Base-by-base conservation (phyloP, 2,113 vertebrate species). In the Pedetes capensis region DNA sequence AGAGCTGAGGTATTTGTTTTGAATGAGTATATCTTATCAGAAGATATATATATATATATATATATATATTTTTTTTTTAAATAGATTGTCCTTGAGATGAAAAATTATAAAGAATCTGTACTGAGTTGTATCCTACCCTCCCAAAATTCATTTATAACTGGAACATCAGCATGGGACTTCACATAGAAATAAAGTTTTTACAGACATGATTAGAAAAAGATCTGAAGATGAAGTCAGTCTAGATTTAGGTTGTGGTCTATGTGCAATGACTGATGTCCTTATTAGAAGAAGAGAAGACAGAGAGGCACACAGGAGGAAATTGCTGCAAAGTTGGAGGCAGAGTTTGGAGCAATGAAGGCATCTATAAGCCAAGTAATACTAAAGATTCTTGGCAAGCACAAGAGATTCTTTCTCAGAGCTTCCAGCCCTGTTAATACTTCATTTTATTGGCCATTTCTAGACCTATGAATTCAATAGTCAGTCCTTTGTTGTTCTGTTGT, bases 1-100 rank as follows among this genome's bases (percentile, higher is more conserved):
- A 91, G 37, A 39, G n/a, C 3, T 69, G 57, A 57, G 57, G 23
- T 71, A 76, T 78, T 96, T 96, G 69, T 61, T 71, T 92, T 71
- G 8, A 88, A 74, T 68, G 76, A 93, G 8, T 37, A 44, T 49
- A 39, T 0, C 78, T 92, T 88, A 85, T 66, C 61, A 81, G 16
- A 87, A 34, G 5, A 25, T 55, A 34, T 3, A 71, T n/a, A n/a
- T n/a, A n/a, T n/a, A n/a, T n/a, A n/a, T n/a, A n/a, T n/a, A n/a
- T n/a, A n/a, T n/a, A n/a, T n/a, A n/a, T n/a, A n/a, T n/a, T n/a
- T n/a, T n/a, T n/a, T n/a, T 82, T 32, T 96, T 25, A 85, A 89
- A 90, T 90, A 92, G 12, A 95, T 57, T 78, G 13, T 16, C 42
- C 29, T 64, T 23, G 6, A 78, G 37, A 79, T 32, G 16, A 88